Evolutionary conservation across 2,888 invertebrate species (phyloP).

Genomic region (Urechis unicinctus): DNA sequence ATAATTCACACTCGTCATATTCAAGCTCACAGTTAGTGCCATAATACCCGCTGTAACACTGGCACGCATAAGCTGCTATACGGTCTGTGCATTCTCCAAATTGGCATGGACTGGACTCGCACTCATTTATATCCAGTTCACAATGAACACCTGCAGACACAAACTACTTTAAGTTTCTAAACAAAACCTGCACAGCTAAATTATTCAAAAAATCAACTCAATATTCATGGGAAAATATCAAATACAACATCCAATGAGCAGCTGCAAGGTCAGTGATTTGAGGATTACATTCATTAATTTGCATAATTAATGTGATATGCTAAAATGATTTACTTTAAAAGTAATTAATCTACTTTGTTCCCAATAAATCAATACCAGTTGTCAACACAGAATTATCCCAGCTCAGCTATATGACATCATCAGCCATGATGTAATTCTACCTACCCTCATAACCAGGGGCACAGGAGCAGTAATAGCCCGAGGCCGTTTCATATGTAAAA

Average conservation of each 20-base stretch:
- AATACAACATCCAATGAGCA: no score
- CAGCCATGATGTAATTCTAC: neutral
- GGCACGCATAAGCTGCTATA: constrained; percentile 22
- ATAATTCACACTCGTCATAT: constrained; percentile 22
- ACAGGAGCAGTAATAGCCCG: constrained; percentile 39
- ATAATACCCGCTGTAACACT: constrained; percentile 15
- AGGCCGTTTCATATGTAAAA: constrained; percentile 35
- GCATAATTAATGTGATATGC: no score
- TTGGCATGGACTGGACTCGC: constrained; percentile 13
- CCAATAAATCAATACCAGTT: neutral
- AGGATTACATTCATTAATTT: no score
- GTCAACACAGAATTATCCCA: neutral
- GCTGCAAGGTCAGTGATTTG: no score
- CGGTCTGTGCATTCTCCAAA: constrained; percentile 15
- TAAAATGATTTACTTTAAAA: no score
- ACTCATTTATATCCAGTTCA: constrained; percentile 14
- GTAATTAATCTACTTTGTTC: neutral
- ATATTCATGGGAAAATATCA: neutral
- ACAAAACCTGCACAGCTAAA: constrained; percentile 1
- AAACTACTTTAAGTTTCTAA: neutral
- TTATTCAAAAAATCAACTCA: neutral
- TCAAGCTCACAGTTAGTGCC: constrained; percentile 17
- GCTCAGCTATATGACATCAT: neutral
- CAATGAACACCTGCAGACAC: constrained; percentile 9
- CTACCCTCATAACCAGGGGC: constrained; percentile 37